Conservation (phyloP, 2,113 vertebrate species). For the Pleuronectes platessa region DNA sequence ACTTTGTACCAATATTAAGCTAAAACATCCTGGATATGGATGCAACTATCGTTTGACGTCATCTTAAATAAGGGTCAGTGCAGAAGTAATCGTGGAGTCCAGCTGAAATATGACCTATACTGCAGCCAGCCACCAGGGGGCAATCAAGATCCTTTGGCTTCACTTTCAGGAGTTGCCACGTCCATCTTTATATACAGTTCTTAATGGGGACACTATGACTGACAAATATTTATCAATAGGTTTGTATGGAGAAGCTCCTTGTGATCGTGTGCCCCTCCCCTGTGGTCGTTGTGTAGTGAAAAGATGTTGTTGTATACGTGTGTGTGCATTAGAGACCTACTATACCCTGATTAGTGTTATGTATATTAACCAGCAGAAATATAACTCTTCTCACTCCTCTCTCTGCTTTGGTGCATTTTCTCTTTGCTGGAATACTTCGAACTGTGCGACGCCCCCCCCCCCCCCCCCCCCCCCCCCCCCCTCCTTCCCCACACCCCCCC, state of each 20-base stretch:
- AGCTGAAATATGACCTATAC: too few species aligned
- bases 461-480: neutral
- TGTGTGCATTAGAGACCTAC: slow-evolving; percentile 31
- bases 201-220: slow-evolving; percentile 8
- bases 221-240: slow-evolving; percentile 34
- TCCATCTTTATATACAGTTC: neutral
- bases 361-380: slow-evolving; percentile 49
- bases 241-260: slow-evolving; percentile 46
- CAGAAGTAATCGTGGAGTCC: too few species aligned
- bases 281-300: slow-evolving; percentile 46
- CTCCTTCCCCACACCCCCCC: neutral
- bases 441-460: slow-evolving; percentile 32
- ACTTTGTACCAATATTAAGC: neutral
- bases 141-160: too few species aligned
- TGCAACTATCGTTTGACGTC: too few species aligned
- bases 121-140: too few species aligned
- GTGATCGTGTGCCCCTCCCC: slow-evolving; percentile 40
- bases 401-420: slow-evolving; percentile 61
- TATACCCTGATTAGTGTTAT: slow-evolving; percentile 27
- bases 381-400: slow-evolving; percentile 54
- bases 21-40: too few species aligned
- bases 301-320: slow-evolving; percentile 48
- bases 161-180: neutral
- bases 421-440: slow-evolving; percentile 63
- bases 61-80: too few species aligned